Evolutionary conservation across 2,888 invertebrate genomes (phyloP).

Genomic region (Notodonta dromedarius): DNA sequence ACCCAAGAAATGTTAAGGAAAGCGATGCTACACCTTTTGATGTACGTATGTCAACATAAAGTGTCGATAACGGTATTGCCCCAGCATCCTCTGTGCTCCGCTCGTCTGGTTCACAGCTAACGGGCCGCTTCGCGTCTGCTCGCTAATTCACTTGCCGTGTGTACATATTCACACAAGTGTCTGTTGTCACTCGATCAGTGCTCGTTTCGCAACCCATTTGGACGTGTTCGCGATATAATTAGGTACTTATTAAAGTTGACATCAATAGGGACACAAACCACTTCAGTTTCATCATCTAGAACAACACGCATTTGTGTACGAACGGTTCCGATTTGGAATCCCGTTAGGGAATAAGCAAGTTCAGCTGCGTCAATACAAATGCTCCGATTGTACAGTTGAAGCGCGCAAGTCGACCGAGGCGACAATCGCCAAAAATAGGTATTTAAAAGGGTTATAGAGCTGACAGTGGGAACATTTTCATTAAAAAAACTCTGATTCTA

Average conservation of each 20-base stretch:
- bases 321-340: not conserved
- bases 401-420: conserved; percentile 10
- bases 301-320: not conserved
- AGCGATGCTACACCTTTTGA: not conserved
- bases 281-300: no score
- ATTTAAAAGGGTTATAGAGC: no score
- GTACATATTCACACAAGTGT: not conserved
- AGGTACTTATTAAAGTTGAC: no score
- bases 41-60: not conserved
- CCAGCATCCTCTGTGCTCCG: not conserved
- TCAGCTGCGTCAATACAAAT: conserved; percentile 1
- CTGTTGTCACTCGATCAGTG: not conserved
- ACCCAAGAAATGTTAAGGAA: no score
- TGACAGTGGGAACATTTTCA: no score
- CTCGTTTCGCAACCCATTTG: not conserved
- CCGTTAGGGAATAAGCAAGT: conserved; percentile 4
- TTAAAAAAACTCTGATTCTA: no score
- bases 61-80: conserved; percentile 1
- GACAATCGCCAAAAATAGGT: not conserved
- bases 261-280: no score
- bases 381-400: conserved; percentile 2
- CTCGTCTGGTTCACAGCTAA: conserved; percentile 8
- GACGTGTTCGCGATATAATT: no score
- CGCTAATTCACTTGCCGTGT: conserved; percentile 11
- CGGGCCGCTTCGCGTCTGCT: conserved; percentile 9